A percentile compares a stretch with the other conserved stretches of the same genome.
phyloP scores from a whole-genome alignment of 2,113 vertebrate species.

The Oryzias melastigma region DNA sequence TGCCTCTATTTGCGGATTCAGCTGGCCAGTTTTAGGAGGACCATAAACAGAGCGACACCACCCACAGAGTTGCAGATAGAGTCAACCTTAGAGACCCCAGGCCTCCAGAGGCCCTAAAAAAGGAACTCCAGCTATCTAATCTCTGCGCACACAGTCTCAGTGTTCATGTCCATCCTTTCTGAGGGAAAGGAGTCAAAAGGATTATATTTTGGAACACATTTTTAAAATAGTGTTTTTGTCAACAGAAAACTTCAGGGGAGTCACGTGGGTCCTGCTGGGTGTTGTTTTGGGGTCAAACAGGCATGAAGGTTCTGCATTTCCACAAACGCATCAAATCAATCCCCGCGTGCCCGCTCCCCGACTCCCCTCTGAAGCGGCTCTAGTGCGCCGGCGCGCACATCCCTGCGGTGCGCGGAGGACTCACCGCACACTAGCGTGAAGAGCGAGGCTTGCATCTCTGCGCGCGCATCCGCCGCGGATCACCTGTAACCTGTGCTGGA shows the following conservation, averaged over 20 bases:
- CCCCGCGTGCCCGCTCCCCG: slow-evolving; percentile 13
- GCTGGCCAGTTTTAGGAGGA: slow-evolving; percentile 68
- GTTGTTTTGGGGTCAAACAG: neutral
- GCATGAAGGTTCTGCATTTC: slow-evolving; percentile 3
- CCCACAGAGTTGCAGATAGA: slow-evolving; percentile 37
- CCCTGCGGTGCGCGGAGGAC: slow-evolving; percentile 38
- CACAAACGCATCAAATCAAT: slow-evolving; percentile 31
- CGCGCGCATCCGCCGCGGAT: slow-evolving; percentile 19
- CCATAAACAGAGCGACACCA: slow-evolving; percentile 63
- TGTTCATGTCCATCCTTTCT: neutral
- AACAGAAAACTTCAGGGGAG: neutral
- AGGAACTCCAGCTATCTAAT: slow-evolving; percentile 54
- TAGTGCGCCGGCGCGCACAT: slow-evolving; percentile 29
- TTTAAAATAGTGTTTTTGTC: neutral
- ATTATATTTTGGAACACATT: no score
- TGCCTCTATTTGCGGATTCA: slow-evolving; percentile 69
- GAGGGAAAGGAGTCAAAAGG: no score
- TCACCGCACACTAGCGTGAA: slow-evolving; percentile 62
- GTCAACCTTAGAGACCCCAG: slow-evolving; percentile 22
- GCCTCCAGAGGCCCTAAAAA: slow-evolving; percentile 50
- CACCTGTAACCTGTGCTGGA: slow-evolving; percentile 28
- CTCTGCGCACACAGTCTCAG: slow-evolving; percentile 15
- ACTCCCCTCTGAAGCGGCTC: slow-evolving; percentile 37
- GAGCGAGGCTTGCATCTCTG: slow-evolving; percentile 56
- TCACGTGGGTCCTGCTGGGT: neutral